Base-by-base conservation (phyloP, 2,888 invertebrate species). In the Cephus pygmeus region DNA sequence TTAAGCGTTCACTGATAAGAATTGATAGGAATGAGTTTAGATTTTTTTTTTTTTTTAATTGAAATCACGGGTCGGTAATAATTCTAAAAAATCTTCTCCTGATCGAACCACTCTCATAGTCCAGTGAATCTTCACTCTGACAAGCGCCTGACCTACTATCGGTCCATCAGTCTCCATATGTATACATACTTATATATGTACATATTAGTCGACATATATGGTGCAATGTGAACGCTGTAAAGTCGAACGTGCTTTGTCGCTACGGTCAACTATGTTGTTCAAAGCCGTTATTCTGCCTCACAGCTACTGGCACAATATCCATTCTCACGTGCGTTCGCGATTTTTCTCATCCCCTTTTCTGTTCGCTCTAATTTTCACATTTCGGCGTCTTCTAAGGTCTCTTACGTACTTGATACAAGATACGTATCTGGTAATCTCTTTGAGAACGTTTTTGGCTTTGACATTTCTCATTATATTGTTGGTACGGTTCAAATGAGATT, bases 281-380 rank as follows among this genome's bases (percentile, higher is more conserved):
- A 74, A 74, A 34, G 74, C 23, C 35, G 74, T 74, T 74, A 74
- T 36, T 74, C n/a, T 34, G 71, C 71, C 34, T 34, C 71, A 23
- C 56, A 56, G 56, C 56, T 23, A 56, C 56, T 56, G 56, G 23
- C 56, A 23, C 56, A 56, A 56, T 23, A 23, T 56, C 9, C 56
- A 9, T 1, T 56, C 23, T 23, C 56, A 9, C 23, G 23, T 1
- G 56, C 23, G 56, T 9, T 56, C 23, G 23, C 56, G 56, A 56
- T 56, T 2, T 56, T 56, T 56, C 23, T 23, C 56, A 56, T 30
- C 34, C 30, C 71, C 3, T 71, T 71, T 71, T 71, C 71, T 30
- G 3, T 6, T 56, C 30, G 11, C 71, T 71, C 4, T 56, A 6
- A 56, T 56, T 23, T 56, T 56, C 23, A 23, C 2, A 2, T 23